Evolutionary conservation across 2,888 invertebrate genomes (phyloP), one percentile per base, ranked within the genome.

Genomic region (Pyrgus malvae): DNA sequence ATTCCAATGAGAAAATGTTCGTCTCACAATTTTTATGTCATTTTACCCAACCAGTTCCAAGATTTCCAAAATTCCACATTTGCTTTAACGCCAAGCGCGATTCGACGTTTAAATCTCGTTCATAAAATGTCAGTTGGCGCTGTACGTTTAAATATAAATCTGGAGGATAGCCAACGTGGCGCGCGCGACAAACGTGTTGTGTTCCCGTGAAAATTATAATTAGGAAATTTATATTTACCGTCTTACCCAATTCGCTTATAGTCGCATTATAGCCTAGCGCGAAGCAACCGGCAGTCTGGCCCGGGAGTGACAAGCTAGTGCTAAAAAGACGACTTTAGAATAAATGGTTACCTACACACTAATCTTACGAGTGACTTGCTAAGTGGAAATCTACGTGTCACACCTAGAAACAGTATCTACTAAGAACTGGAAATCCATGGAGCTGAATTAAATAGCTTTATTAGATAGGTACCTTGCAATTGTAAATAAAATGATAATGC

Each of bases 151-250:
- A 76, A 82, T 83, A 80, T 83, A 84, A 80, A 68, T 59, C 73
- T 85, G 84, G 84, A 83, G 70, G 59, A 62, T 57, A 64, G 84
- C 84, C 84, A 85, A 78, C 60, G 62, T 67, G 66, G 67, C 72
- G 67, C 67, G 72, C 70, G 77, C 72, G 80, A 80, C 69, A 64
- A 60, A 70, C 74, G 73, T 69, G 68, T 63, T 41, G 66, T 68
- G 77, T 81, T 83, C 80, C 77, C 80, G 76, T 80, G 78, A 80
- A 85, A 78, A 83, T 83, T 84, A 87, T 83, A 83, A 85, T 87
- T 85, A 85, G 83, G 79, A 78, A 79, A 81, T 78, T 73, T 83
- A 82, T 78, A 79, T 82, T 73, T 76, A 72, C 74, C 48, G 40
- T 65, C 66, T 72, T 72, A 72, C 72, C 68, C 67, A 67, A 72